Conservation (phyloP, 2,113 vertebrate species). For the Ammospiza nelsoni region DNA sequence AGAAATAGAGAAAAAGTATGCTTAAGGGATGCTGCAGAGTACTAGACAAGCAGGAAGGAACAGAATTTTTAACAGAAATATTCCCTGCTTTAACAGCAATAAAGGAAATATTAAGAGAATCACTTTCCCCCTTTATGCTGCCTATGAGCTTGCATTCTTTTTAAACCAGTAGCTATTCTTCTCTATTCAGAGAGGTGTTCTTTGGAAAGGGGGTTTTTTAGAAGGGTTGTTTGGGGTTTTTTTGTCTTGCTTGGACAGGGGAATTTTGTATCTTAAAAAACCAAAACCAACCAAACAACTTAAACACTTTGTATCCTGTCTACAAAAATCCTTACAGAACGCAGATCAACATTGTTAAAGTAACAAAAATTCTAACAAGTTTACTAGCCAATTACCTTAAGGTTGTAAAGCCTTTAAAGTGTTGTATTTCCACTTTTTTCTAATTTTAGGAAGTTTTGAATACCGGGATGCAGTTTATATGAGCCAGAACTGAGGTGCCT, state of each 20-base stretch:
- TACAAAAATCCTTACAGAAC: neutral
- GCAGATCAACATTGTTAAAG: neutral
- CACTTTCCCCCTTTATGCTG: neutral
- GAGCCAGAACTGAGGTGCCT: neutral
- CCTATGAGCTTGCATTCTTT: neutral
- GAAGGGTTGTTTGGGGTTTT: neutral
- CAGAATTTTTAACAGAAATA: neutral
- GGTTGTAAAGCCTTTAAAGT: neutral
- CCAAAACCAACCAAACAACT: neutral
- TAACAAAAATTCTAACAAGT: neutral
- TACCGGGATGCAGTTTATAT: neutral
- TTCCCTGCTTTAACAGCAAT: neutral
- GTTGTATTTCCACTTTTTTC: neutral
- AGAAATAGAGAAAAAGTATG: neutral
- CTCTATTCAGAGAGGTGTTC: neutral
- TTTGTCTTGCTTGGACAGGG: neutral
- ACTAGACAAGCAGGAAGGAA: neutral
- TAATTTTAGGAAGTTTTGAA: neutral
- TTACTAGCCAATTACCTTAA: neutral
- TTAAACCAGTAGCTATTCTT: neutral
- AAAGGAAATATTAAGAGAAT: neutral
- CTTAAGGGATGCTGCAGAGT: neutral
- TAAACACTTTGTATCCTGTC: neutral
- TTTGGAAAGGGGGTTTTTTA: rapidly evolving
- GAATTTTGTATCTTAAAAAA: neutral